These are phyloP conservation scores for Drosophila eugracilis DNA, from an alignment of 1,140 invertebrate species.

Conservation along the genomic window DNA sequence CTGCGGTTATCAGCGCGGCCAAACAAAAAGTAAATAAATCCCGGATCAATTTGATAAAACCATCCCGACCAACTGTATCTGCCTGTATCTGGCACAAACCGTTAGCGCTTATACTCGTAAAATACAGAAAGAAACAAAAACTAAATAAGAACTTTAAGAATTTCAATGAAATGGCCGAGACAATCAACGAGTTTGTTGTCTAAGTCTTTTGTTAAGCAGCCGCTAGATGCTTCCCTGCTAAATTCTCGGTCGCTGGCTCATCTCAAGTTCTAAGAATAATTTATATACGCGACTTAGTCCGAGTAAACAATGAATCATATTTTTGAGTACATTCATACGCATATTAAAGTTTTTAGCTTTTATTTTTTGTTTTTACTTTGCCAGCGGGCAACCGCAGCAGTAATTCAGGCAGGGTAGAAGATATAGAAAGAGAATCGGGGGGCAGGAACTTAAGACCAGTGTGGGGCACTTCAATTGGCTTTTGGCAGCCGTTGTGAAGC, in stretches of 20 bases:
- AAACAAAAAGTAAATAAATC: conserved; percentile 22
- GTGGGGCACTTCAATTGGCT: conserved; percentile 52
- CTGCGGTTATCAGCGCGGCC: conserved; percentile 43
- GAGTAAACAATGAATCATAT: conserved; percentile 65
- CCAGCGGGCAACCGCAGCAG: conserved; percentile 27
- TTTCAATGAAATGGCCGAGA: conserved; percentile 62
- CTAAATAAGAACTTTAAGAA: conserved; percentile 43
- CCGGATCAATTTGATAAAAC: conserved; percentile 12
- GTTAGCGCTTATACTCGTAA: conserved; percentile 43
- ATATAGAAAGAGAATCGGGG: background rate
- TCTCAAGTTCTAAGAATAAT: conserved; percentile 52
- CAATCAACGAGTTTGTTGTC: conserved; percentile 71
- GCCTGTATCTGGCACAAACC: conserved; percentile 56
- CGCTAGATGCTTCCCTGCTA: background rate
- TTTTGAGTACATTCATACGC: conserved; percentile 31
- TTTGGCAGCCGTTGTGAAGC: conserved; percentile 43
- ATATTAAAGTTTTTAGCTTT: conserved; percentile 22
- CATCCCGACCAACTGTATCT: conserved; percentile 54
- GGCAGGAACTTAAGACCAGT: conserved; percentile 6
- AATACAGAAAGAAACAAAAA: conserved; percentile 21
- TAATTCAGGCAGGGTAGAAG: background rate
- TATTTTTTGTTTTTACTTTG: conserved; percentile 23
- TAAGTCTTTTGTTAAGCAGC: conserved; percentile 69
- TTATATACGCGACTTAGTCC: conserved; percentile 20
- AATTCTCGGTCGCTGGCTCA: conserved; percentile 19